phyloP scores from a whole-genome alignment of 2,113 vertebrate genomes.

The Regulus satrapa region DNA sequence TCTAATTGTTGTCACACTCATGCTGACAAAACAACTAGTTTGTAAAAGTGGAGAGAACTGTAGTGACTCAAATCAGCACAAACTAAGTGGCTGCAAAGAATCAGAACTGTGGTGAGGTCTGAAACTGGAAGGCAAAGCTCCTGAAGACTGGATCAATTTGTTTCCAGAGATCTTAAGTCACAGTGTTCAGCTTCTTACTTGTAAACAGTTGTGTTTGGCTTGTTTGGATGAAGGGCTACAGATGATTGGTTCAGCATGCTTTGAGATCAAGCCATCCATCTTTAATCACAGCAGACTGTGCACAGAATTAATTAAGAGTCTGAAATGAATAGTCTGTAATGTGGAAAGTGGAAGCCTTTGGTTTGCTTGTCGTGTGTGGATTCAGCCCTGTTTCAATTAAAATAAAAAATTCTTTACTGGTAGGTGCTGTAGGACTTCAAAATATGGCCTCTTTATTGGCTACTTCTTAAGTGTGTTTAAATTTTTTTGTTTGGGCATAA shows the following conservation, averaged over 20 bases:
- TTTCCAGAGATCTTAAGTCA: not conserved
- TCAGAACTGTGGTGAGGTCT: not conserved
- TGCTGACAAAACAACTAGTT: conserved; percentile 91
- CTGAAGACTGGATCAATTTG: not conserved
- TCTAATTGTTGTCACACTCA: conserved; percentile 93
- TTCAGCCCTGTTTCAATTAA: not conserved
- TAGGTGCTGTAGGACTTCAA: not conserved
- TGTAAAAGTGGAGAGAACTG: conserved; percentile 82
- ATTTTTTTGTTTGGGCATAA: not conserved
- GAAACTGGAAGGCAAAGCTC: not conserved
- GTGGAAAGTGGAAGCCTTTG: not conserved
- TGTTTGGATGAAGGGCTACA: not conserved
- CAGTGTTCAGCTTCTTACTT: not conserved
- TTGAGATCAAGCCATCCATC: not conserved
- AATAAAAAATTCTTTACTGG: not conserved
- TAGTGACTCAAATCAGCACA: conserved; percentile 70
- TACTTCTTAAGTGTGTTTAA: not conserved
- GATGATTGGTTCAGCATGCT: not conserved
- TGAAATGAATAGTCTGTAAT: not conserved
- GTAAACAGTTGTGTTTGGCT: not conserved
- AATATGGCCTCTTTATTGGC: not conserved
- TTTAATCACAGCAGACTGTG: not conserved
- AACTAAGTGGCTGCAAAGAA: not conserved
- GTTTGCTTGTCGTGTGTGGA: not conserved
- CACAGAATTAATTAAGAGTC: conserved; percentile 1